These are phyloP conservation scores for Brachyalestes nurse DNA, from an alignment of 2,797 vertebrate species.

Conservation along the genomic window DNA sequence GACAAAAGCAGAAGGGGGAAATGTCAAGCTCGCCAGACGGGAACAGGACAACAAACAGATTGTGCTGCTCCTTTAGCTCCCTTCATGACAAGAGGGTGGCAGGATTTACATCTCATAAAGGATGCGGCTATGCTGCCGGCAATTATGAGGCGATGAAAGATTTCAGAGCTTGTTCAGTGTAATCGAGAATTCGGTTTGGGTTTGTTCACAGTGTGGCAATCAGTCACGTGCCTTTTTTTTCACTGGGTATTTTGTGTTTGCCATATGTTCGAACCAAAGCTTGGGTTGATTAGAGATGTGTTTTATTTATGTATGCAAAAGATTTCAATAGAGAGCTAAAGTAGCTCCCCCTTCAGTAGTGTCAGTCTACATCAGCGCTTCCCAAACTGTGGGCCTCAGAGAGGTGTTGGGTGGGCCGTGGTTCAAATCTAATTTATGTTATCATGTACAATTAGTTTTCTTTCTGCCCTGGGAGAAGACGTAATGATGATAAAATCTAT, in stretches of 20 bases:
- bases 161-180: constrained; percentile 47
- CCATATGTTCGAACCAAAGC: constrained; percentile 50
- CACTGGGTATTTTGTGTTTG: constrained; percentile 46
- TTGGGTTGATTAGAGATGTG: constrained; percentile 41
- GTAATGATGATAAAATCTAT: constrained; percentile 31
- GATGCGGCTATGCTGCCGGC: constrained; percentile 53
- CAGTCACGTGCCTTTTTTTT: constrained; percentile 40
- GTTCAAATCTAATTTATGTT: constrained; percentile 37
- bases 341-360: constrained; percentile 35
- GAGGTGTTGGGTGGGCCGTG: constrained; percentile 23
- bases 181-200: constrained; percentile 48
- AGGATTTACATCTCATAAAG: constrained; percentile 61
- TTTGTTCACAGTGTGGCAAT: constrained; percentile 48
- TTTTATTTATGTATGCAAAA: constrained; percentile 50
- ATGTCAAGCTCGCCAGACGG: constrained; percentile 63
- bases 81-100: constrained; percentile 54
- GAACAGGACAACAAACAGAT: constrained; percentile 62
- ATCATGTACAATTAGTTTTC: constrained; percentile 31
- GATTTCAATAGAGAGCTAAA: constrained; percentile 46
- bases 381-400: constrained; percentile 15
- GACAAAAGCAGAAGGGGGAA: constrained; percentile 59
- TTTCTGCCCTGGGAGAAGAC: constrained; percentile 16
- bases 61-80: constrained; percentile 50
- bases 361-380: constrained; percentile 37
- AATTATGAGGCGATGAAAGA: constrained; percentile 54